Percentiles rank a stretch among this genome's conserved stretches.
Evolutionary conservation across 2,113 vertebrate genomes (phyloP).

Genomic region (Caranx melampygus): DNA sequence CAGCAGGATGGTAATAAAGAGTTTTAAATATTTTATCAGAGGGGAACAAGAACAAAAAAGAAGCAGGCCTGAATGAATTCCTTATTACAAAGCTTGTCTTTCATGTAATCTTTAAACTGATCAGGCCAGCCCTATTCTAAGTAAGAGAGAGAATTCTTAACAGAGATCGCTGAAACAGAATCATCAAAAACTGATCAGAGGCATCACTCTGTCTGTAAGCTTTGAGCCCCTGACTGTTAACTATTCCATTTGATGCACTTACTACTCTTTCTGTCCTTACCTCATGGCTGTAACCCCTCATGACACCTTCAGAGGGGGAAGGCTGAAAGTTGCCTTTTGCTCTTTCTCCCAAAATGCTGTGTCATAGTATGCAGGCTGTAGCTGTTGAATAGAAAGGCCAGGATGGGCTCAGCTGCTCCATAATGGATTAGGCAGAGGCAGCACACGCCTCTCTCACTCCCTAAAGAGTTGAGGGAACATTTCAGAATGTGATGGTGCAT

Average conservation of each 20-base stretch:
- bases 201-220: not conserved
- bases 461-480: constrained; percentile 36
- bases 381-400: constrained; percentile 36
- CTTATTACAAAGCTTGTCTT: constrained; percentile 1
- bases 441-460: constrained; percentile 32
- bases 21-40: constrained; percentile 52
- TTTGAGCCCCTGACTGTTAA: constrained; percentile 25
- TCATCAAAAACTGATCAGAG: constrained; percentile 37
- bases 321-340: constrained; percentile 6
- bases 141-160: constrained; percentile 36
- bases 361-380: constrained; percentile 45
- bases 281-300: not conserved
- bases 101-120: constrained; percentile 19
- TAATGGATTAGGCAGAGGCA: constrained; percentile 55
- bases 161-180: constrained; percentile 28
- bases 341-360: constrained; percentile 36
- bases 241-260: constrained; percentile 33
- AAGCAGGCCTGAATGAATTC: not conserved
- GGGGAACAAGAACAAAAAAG: not conserved
- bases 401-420: constrained; percentile 63
- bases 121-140: not conserved
- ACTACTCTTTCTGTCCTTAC: constrained; percentile 4
- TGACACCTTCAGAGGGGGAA: not conserved
- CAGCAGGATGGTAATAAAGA: not conserved
- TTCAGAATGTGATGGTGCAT: not conserved